Conservation (phyloP, 2,113 vertebrate species). For the Lagopus leucura region DNA sequence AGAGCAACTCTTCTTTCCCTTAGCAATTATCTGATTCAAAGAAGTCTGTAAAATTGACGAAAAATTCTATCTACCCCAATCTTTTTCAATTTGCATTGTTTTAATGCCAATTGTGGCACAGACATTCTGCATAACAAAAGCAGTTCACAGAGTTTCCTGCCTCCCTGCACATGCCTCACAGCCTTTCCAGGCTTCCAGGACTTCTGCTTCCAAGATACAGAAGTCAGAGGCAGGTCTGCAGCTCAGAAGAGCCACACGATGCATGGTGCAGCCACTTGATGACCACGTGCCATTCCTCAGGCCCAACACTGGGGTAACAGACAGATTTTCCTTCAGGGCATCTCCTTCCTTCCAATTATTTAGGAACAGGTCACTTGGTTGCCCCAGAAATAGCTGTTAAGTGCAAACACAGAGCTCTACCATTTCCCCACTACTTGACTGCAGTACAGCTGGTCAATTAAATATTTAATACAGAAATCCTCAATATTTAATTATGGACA, state of each 20-base stretch:
- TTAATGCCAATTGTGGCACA: background rate
- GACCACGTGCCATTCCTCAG: background rate
- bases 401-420: slow-evolving; percentile 37
- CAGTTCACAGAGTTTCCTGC: background rate
- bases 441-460: slow-evolving; percentile 68
- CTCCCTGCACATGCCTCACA: fast-evolving
- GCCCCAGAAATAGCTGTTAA: background rate
- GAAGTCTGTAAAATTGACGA: background rate
- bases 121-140: background rate
- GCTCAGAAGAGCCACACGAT: background rate
- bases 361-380: slow-evolving; percentile 27
- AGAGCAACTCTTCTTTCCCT: background rate
- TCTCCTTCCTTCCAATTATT: background rate
- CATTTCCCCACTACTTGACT: slow-evolving; percentile 37
- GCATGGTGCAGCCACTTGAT: background rate
- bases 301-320: background rate
- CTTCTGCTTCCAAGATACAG: background rate
- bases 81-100: background rate
- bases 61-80: background rate
- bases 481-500: slow-evolving; percentile 79
- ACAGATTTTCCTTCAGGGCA: background rate
- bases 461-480: slow-evolving; percentile 72
- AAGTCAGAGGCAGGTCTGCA: background rate
- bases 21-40: background rate
- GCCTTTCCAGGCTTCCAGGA: background rate